Conservation (phyloP, 2,113 vertebrate species). For the Protobothrops flavoviridis region DNA sequence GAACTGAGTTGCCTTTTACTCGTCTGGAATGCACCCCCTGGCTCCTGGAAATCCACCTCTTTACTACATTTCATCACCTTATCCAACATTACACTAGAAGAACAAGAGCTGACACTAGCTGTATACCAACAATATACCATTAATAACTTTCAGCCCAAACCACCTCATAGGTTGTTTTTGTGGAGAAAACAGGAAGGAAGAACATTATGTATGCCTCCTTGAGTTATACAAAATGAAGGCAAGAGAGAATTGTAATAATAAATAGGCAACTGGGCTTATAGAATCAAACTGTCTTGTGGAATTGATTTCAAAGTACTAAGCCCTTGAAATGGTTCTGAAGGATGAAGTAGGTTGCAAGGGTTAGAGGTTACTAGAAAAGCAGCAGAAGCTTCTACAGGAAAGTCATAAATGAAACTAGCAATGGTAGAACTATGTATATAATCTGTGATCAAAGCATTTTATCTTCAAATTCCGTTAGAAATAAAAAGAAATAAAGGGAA, state of each 20-base stretch:
- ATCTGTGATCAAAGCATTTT: neutral
- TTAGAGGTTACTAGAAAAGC: neutral
- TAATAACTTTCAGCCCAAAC: neutral
- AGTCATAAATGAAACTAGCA: neutral
- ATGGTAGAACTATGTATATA: neutral
- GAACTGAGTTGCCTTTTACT: neutral
- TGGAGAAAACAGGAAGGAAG: neutral
- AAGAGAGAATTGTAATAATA: neutral
- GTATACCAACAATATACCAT: neutral
- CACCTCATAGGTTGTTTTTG: neutral
- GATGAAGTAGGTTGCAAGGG: neutral
- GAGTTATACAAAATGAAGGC: neutral
- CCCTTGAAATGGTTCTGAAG: neutral
- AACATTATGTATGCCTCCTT: neutral
- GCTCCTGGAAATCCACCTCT: neutral
- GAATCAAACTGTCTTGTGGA: neutral
- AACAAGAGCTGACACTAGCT: neutral
- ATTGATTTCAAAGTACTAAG: neutral
- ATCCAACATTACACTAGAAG: neutral
- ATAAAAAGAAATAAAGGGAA: neutral
- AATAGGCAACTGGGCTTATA: neutral
- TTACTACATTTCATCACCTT: neutral
- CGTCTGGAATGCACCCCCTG: neutral
- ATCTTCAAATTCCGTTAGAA: neutral
- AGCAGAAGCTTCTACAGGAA: neutral